These are phyloP conservation scores for Camponotus vicinus DNA, from an alignment of 1,140 invertebrate species.

Conservation along the genomic window DNA sequence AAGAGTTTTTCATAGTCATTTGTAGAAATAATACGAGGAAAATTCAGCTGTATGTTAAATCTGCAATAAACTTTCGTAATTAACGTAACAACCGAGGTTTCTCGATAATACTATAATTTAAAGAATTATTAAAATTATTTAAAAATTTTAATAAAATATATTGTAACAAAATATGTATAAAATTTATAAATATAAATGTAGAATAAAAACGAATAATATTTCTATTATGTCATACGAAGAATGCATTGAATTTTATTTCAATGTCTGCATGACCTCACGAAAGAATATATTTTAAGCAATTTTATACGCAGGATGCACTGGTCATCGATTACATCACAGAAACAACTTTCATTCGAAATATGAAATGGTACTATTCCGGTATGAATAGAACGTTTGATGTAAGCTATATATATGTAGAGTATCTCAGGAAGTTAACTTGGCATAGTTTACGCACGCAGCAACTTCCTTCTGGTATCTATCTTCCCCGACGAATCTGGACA, in stretches of 20 bases:
- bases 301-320: background rate
- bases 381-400: constrained; percentile 25
- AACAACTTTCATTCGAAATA: background rate
- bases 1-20: background rate
- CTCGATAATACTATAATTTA: constrained; percentile 36
- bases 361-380: constrained; percentile 13
- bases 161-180: background rate
- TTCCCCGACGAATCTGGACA: constrained; percentile 21
- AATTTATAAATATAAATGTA: background rate
- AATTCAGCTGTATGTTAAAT: constrained; percentile 2
- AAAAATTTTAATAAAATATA: no score
- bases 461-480: constrained; percentile 57
- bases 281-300: constrained; percentile 6
- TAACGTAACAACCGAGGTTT: background rate
- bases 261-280: no score
- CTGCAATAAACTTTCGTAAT: background rate
- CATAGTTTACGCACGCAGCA: constrained; percentile 44
- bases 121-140: background rate
- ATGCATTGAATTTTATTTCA: background rate
- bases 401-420: background rate
- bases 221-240: background rate
- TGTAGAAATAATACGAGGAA: background rate
- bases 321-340: background rate
- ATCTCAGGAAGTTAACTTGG: constrained; percentile 40
- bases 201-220: background rate